Base-by-base conservation (phyloP, 2,888 invertebrate species). In the Ashinkailepas kermadecensis region DNA sequence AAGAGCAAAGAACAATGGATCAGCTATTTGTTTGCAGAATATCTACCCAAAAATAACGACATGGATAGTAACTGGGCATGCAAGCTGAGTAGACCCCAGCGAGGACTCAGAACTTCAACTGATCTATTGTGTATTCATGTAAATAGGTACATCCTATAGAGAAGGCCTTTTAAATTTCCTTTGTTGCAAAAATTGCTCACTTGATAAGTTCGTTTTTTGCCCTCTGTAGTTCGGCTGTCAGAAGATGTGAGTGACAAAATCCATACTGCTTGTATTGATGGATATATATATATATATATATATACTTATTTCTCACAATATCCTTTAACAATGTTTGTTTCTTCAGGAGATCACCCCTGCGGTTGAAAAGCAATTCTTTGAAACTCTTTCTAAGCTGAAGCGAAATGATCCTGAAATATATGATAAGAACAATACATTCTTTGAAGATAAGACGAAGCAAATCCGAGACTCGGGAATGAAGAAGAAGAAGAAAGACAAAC, bases 401-500 rank as follows among this genome's bases (percentile, higher is more conserved):
- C n/a, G 13, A 67, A 67, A 67, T 23, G 67, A 67, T 67, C 67
- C 67, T 6, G 67, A 67, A 12, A 67, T 67, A 3, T 67, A 67
- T 25, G 67, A 67, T 13, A 25, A 25, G 0, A 13, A 13, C 6
- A 67, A 25, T 13, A 23, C 13, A 13, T 67, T 67, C 13, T 67
- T 67, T n/a, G 25, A 25, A 10, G 67, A 67, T 6, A 67, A 23
- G 65, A 8, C n/a, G 9, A 23, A 65, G 23, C 10, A 65, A 8
- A n/a, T 23, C 0, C 23, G 12, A 23, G 23, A 25, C 10, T 12
- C 65, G 0, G 25, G 25, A 12, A 67, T 25, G 2, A 67, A 87
- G 83, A 89, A 89, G 85, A 84, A 87, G 86, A 81, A 84, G 80
- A 89, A 89, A 84, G 87, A 89, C 4, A 90, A 92, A 85, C 90